Evolutionary conservation across 2,797 vertebrate species (phyloP), one percentile per base, ranked within the genome.

Genomic region (Sebastes itinus): DNA sequence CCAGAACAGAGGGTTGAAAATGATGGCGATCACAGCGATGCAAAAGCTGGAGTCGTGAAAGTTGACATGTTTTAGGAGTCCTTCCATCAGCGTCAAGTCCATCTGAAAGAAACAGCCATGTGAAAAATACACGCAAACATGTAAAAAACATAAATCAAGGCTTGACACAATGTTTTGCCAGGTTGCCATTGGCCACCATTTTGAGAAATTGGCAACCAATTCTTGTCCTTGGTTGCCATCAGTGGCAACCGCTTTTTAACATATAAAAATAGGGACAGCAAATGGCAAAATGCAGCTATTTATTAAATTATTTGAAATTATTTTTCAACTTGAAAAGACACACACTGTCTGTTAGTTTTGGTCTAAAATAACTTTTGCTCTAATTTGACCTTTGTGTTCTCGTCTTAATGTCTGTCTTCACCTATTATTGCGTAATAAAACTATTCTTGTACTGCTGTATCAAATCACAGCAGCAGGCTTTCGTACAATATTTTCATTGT

Each of bases 1-100:
- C 92, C 94, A 95, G 80, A 94, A 95, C 6, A 93, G 38, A 64
- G 93, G 92, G 80, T 94, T 94, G 84, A 94, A 94, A 25, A 93
- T 20, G 61, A 95, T 92, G 46, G 90, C 87, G 7, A 89, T 55
- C 80, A 93, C 90, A 10, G 94, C 93, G 0, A 94, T 5, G 2
- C 69, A 83, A 75, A 95, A 92, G 77, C 72, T 85, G 25, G 81
- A 23, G 68, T 95, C 91, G 1, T 23, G 23, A 54, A 91, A 72
- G 49, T 90, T 13, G 16, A 94, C 32, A 28, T 70, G 75, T 25
- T 55, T 86, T 0, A 87, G 30, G 6, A 93, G 20, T 5, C 69
- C 85, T 25, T 88, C 64, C 46, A 92, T 60, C 13, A 63, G 63
- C 0, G 67, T 58, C 58, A 94, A 14, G 80, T 94, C 92, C 91